These are phyloP conservation scores for Adineta ricciae DNA, from an alignment of 2,888 invertebrate genomes.

Conservation along the genomic window DNA sequence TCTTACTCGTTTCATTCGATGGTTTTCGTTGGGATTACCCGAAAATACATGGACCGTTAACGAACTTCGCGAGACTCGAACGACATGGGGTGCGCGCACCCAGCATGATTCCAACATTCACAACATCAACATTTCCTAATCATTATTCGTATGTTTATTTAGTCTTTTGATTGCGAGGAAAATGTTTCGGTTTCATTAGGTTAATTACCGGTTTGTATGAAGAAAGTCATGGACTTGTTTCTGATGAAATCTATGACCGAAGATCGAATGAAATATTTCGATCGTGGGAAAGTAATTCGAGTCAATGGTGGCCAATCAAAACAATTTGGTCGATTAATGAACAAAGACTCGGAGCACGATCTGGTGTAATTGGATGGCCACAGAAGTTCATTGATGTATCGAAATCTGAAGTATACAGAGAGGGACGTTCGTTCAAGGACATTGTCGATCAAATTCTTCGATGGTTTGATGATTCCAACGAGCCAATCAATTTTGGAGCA, in stretches of 20 bases:
- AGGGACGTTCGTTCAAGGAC: slow-evolving; percentile 15
- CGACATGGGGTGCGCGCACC: slow-evolving; percentile 6
- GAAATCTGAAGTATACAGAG: neutral
- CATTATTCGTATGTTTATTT: slow-evolving; percentile 22
- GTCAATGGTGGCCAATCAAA: slow-evolving; percentile 7
- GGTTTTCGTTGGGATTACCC: slow-evolving; percentile 33
- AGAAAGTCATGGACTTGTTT: slow-evolving; percentile 30
- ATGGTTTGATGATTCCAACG: neutral
- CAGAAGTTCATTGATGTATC: neutral
- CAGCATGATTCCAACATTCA: slow-evolving; percentile 20
- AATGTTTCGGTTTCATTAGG: neutral
- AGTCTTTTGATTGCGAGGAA: neutral
- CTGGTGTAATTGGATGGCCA: slow-evolving; percentile 24
- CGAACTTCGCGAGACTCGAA: slow-evolving; percentile 21
- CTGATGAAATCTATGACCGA: slow-evolving; percentile 26
- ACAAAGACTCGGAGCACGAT: neutral
- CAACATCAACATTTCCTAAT: slow-evolving; percentile 30
- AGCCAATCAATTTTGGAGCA: slow-evolving; percentile 57
- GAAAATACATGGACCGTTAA: neutral
- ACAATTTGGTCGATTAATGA: slow-evolving; percentile 25
- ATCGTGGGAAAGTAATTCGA: neutral
- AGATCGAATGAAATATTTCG: slow-evolving; percentile 22
- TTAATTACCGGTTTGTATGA: slow-evolving; percentile 32
- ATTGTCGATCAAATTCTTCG: slow-evolving; percentile 6
- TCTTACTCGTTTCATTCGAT: slow-evolving; percentile 32